Conservation (phyloP, 2,888 invertebrate genomes). For the Phengaris arion region DNA sequence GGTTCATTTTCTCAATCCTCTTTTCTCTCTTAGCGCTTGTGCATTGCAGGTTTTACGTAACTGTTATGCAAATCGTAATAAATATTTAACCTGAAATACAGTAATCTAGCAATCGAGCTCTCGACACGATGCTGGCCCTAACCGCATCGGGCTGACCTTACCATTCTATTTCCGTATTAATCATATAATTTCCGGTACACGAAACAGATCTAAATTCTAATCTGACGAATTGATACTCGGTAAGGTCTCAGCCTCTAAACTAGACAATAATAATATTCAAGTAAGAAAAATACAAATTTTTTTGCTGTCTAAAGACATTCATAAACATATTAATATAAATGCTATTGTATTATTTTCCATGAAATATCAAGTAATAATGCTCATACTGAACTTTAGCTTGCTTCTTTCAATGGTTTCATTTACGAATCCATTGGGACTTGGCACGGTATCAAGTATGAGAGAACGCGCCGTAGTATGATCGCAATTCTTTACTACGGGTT, state of each 20-base stretch:
- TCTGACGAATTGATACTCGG: background rate
- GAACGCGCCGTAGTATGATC: slow-evolving; percentile 16
- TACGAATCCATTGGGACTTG: slow-evolving; percentile 17
- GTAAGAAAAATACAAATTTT: background rate
- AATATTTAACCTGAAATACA: slow-evolving; percentile 6
- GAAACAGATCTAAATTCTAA: background rate
- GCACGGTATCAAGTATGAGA: slow-evolving; percentile 13
- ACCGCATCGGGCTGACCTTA: slow-evolving; percentile 7
- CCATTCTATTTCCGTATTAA: slow-evolving; percentile 4
- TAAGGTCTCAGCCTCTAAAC: background rate
- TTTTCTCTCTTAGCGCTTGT: background rate
- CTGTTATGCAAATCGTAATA: slow-evolving; percentile 14
- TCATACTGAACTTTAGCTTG: slow-evolving; percentile 15
- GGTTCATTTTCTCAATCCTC: background rate
- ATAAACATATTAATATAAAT: no score
- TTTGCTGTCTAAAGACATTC: background rate
- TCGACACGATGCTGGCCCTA: slow-evolving; percentile 13
- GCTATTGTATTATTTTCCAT: background rate
- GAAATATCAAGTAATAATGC: background rate
- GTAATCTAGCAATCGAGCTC: background rate
- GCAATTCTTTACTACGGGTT: slow-evolving; percentile 9
- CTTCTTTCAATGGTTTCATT: slow-evolving; percentile 19
- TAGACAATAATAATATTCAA: no score
- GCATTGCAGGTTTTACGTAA: background rate
- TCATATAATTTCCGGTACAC: slow-evolving; percentile 7